Base-by-base conservation (phyloP, 2,797 vertebrate species). In the Karalla daura region DNA sequence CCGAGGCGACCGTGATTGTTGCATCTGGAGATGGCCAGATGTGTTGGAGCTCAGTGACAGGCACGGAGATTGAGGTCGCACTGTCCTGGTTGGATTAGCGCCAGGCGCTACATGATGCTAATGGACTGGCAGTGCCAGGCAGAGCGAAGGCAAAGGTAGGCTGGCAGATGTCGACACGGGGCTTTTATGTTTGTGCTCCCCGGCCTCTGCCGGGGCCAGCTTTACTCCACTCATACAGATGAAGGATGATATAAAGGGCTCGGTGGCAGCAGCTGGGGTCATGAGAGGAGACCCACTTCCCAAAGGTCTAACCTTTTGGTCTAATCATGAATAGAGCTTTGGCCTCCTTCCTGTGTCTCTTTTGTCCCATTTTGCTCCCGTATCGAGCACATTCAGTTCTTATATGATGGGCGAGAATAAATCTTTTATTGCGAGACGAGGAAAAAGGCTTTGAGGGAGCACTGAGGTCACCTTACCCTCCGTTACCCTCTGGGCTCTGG, bases 91-190 rank as follows among this genome's bases (percentile, higher is more conserved):
- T 88, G 90, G 90, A 88, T 78, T 58, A 82, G 59, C 2, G 79
- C 83, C 83, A 89, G 63, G 41, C 53, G 64, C 75, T 62, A 81
- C 80, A 84, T 83, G 86, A 87, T 80, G 83, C 84, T 90, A 90
- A 90, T 85, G 80, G 79, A 36, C 43, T 78, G 63, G 81, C 82
- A 70, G 59, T 76, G 65, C 43, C 70, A 64, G 73, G 59, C 53
- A 30, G 65, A 60, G 37, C 0, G 36, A 69, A 52, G 63, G 56
- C 51, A 53, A 27, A 74, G 78, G 60, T 75, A 56, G 61, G 56
- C 46, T 75, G 80, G 75, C 78, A 83, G 76, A 86, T 79, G 81
- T 75, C 20, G 12, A 75, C 68, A 44, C 28, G 0, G 43, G 28
- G 39, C 51, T 67, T 84, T 82, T 65, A 55, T 78, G 59, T 49